Conservation (phyloP, 2,888 invertebrate species). For the Galerucella nymphaeae region DNA sequence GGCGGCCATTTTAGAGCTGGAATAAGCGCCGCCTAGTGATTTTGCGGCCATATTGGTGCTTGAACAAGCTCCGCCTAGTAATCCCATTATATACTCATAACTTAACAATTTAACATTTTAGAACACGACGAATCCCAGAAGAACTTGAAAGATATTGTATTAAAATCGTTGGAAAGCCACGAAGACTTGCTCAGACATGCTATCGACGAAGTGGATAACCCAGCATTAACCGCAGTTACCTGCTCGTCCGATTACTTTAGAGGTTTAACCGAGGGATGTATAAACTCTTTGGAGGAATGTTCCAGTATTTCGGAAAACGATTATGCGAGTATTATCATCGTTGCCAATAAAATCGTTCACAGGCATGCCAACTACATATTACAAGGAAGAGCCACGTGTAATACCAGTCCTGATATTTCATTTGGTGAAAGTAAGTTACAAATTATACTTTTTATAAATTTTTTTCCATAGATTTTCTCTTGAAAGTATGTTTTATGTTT, state of each 20-base stretch:
- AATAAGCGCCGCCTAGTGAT: too few relatives aligned
- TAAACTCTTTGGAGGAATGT: conserved; percentile 61
- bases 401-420: conserved; percentile 77
- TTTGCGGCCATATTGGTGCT: too few relatives aligned
- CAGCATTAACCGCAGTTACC: conserved; percentile 73
- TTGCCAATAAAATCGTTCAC: conserved; percentile 69
- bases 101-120: conserved; percentile 36
- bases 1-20: too few relatives aligned
- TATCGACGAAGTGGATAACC: conserved; percentile 74
- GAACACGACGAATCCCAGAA: conserved; percentile 54
- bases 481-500: too few relatives aligned
- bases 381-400: conserved; percentile 82
- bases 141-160: conserved; percentile 54
- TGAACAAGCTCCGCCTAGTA: too few relatives aligned
- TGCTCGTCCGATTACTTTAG: conserved; percentile 74
- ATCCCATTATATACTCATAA: too few relatives aligned
- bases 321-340: conserved; percentile 60
- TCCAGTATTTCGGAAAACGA: conserved; percentile 57
- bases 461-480: too few relatives aligned
- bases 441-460: conserved; percentile 28
- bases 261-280: conserved; percentile 62
- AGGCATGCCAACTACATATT: conserved; percentile 72
- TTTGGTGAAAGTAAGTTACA: conserved; percentile 72
- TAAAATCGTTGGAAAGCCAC: conserved; percentile 58
- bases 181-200: conserved; percentile 60